phyloP scores from a whole-genome alignment of 1,140 invertebrate species.

The Drosophila chauvacae region DNA sequence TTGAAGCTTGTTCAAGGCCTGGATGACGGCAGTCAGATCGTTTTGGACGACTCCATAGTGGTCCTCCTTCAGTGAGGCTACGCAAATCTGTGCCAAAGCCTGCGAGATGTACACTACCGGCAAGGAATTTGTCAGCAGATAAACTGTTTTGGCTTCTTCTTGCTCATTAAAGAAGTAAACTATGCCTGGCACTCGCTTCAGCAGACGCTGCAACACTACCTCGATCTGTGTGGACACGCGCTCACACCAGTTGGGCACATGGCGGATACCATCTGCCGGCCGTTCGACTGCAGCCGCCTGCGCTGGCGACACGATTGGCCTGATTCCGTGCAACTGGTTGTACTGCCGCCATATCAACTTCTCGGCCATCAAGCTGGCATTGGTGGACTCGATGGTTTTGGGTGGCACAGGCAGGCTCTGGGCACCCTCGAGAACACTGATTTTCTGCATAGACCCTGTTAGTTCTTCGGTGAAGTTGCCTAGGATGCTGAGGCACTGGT shows the following conservation, averaged over 20 bases:
- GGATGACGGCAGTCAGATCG: constrained; percentile 89
- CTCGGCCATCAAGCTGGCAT: constrained; percentile 58
- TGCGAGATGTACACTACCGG: constrained; percentile 89
- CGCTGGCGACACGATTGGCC: constrained; percentile 55
- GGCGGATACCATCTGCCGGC: constrained; percentile 28
- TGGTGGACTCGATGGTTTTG: constrained; percentile 25
- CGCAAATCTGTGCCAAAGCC: constrained; percentile 88
- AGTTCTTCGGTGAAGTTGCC: constrained; percentile 88
- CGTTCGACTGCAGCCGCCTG: neutral
- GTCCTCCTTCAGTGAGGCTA: constrained; percentile 90
- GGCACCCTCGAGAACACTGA: constrained; percentile 57
- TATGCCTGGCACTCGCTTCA: constrained; percentile 87
- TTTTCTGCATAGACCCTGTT: constrained; percentile 85
- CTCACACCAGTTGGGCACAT: constrained; percentile 80
- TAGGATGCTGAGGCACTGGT: constrained; percentile 87
- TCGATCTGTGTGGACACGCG: constrained; percentile 79
- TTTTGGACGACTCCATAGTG: constrained; percentile 92
- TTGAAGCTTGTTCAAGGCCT: constrained; percentile 88
- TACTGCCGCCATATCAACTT: constrained; percentile 76
- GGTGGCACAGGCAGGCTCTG: constrained; percentile 29
- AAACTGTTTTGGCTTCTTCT: constrained; percentile 88
- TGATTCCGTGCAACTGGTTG: constrained; percentile 85
- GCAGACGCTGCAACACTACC: constrained; percentile 59
- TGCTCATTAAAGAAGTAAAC: constrained; percentile 90
- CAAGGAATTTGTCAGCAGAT: constrained; percentile 88